Percentiles rank a stretch among this genome's conserved stretches.
Conservation (phyloP, 2,113 vertebrate species). For the Gobiocypris rarus region DNA sequence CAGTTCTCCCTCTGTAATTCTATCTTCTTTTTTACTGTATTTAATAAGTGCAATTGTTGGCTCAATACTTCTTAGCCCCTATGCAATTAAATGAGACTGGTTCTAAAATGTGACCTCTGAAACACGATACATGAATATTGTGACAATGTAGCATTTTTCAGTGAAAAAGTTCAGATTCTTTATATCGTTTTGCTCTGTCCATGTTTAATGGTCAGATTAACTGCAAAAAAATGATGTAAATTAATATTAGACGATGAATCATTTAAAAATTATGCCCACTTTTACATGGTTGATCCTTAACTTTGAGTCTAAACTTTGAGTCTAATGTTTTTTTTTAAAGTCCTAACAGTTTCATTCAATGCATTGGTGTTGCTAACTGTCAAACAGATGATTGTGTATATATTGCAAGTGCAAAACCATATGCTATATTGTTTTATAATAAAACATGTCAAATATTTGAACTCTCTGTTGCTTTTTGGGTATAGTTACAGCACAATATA, state of each 20-base stretch:
- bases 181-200: background rate
- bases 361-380: background rate
- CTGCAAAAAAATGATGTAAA: background rate
- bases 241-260: too few relatives aligned
- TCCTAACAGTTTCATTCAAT: background rate
- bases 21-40: background rate
- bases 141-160: background rate
- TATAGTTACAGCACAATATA: background rate
- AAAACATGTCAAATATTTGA: constrained; percentile 27
- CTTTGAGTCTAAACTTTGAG: background rate
- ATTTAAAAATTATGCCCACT: background rate
- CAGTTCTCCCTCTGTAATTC: background rate
- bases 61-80: constrained; percentile 2
- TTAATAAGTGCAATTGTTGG: constrained; percentile 1
- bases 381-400: constrained; percentile 17
- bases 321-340: background rate
- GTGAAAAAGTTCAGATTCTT: background rate
- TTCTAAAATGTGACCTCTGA: background rate
- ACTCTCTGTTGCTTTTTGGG: background rate
- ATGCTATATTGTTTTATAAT: constrained; percentile 46
- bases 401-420: constrained; percentile 27
- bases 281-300: background rate
- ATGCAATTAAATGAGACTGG: constrained; percentile 24
- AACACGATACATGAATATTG: background rate
- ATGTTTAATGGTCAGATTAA: background rate